These are phyloP conservation scores for Tetrao urogallus DNA, from an alignment of 2,113 vertebrate genomes.

Conservation along the genomic window DNA sequence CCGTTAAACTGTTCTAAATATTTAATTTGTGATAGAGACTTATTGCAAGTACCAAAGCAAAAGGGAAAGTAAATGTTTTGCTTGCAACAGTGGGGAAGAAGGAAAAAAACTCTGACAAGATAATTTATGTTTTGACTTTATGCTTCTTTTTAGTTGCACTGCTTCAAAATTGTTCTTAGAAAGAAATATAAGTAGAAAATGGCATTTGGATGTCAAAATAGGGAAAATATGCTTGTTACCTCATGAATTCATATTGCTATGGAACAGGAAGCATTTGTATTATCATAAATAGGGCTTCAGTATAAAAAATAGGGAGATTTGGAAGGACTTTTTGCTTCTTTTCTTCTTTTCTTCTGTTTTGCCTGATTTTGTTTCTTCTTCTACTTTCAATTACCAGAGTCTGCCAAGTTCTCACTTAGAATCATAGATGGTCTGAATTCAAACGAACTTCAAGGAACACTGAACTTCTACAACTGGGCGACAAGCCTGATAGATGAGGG, in stretches of 20 bases:
- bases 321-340: background rate
- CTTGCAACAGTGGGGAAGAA: background rate
- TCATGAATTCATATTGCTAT: background rate
- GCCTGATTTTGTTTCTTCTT: background rate
- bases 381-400: background rate
- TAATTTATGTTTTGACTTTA: background rate
- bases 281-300: background rate
- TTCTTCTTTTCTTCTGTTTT: background rate
- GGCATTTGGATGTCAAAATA: background rate
- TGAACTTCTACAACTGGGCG: too few relatives aligned
- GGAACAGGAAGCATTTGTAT: background rate
- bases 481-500: too few relatives aligned
- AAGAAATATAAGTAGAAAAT: background rate
- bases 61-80: background rate
- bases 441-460: too few relatives aligned
- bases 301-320: background rate
- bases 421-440: too few relatives aligned
- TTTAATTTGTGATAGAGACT: background rate
- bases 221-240: background rate
- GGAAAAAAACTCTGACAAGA: background rate
- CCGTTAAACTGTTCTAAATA: background rate
- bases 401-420: background rate
- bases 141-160: background rate
- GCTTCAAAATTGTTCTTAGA: background rate
- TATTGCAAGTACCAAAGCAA: background rate